Conservation (phyloP, 2,888 invertebrate species). For the Heliconius hortense region DNA sequence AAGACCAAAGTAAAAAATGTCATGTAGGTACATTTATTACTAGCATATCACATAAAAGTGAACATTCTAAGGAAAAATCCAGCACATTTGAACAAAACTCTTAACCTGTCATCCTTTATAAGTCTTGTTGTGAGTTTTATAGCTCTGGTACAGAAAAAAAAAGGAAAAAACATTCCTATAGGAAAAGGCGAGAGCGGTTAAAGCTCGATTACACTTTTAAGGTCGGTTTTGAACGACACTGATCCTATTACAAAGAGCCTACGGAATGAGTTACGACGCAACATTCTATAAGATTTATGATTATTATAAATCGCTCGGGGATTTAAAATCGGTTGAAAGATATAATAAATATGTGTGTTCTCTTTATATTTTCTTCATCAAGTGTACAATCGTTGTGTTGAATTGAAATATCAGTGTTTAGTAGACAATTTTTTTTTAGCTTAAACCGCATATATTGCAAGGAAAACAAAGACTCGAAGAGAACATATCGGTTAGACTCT, state of each 20-base stretch:
- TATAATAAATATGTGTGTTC: constrained; percentile 2
- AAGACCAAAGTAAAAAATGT: not conserved
- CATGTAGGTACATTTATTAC: not conserved
- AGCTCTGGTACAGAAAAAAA: not conserved
- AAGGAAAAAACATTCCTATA: not conserved
- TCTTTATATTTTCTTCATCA: not conserved
- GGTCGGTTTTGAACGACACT: constrained; percentile 22
- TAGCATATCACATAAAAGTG: not conserved
- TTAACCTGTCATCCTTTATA: constrained; percentile 14
- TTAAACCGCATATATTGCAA: too few relatives aligned
- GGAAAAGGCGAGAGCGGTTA: constrained; percentile 14
- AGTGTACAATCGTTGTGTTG: not conserved
- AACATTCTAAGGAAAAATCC: not conserved
- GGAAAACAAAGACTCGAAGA: too few relatives aligned
- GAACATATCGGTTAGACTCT: too few relatives aligned
- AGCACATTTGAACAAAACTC: not conserved
- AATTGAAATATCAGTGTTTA: not conserved
- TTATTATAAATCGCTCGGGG: constrained; percentile 10
- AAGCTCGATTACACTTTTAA: constrained; percentile 23
- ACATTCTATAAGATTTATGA: constrained; percentile 12
- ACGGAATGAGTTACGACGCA: constrained; percentile 16
- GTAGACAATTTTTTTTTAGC: not conserved
- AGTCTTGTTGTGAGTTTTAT: constrained; percentile 17
- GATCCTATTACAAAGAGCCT: constrained; percentile 20
- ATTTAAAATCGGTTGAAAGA: constrained; percentile 15